Base-by-base conservation (phyloP, 2,888 invertebrate genomes). In the Nomada lathburiana region DNA sequence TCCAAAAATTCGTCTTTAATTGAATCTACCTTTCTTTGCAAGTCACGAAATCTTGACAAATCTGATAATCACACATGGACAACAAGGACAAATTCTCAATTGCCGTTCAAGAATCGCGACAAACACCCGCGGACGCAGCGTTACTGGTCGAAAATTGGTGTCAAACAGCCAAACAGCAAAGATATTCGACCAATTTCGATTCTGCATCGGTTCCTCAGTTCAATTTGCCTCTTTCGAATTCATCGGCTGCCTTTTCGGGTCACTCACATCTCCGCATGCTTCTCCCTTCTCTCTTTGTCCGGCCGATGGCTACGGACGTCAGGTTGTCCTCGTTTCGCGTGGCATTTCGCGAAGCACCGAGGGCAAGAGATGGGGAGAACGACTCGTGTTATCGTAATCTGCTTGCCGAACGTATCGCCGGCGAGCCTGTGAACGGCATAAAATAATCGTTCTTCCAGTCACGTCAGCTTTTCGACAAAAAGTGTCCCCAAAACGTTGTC, bases 301-400 rank as follows among this genome's bases (percentile, higher is more conserved):
- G 13, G 2, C 18, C 47, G 4, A 16, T 4, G 13, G 36, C 13
- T n/a, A 26, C 20, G 42, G 13, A 7, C 42, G 29, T 77, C 73
- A 69, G 18, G 4, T 18, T 7, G 36, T 83, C 64, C 71, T 44
- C 53, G 55, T 65, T 20, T 44, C 47, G 50, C 7, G 44, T 36
- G 47, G 55, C 29, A 60, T 29, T 55, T 29, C 47, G 23, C 42
- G 63, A 47, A 64, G 55, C 57, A 50, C 1, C 10, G 3, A 2
- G 16, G 67, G 44, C 53, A 42, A 26, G 44, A 2, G 16, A 23
- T 0, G 4, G 65, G 16, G 42, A 2, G 23, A 23, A 75, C 42
- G 57, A 79, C 57, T 72, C 55, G 80, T 63, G 86, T 84, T 88
- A 86, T 81, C 83, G 86, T 83, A 88, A 88, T 87, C 86, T 78